Base-by-base conservation (phyloP, 1,140 invertebrate genomes). In the Drosophila triauraria region DNA sequence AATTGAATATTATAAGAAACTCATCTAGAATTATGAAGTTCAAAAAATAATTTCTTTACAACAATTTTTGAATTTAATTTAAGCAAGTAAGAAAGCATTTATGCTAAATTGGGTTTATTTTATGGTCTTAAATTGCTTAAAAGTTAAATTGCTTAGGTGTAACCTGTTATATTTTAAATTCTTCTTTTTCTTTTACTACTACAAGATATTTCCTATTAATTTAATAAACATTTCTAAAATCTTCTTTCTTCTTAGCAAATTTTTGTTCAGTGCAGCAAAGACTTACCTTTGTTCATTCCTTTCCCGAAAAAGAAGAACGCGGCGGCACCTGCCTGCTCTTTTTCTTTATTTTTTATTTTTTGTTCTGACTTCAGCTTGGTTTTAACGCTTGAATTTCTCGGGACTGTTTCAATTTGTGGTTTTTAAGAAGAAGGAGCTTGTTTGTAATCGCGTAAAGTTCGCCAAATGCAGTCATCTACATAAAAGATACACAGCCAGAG, bases 301-400 rank as follows among this genome's bases (percentile, higher is more conserved):
- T 17, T 35, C 23, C 15, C n/a, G 6, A 23, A 42, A 4, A 10
- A 30, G 17, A 64, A 64, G 7, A 64, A 43, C 20, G 48, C 61
- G n/a, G 13, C 40, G 38, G 54, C 56, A 75, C 56, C 47, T 50
- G 54, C 67, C 40, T 32, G 35, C 56, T 54, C 47, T 63, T 60
- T 47, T 58, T 20, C 1, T 53, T 40, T 35, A n/a, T 35, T 35
- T 27, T 58, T 6, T 54, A 44, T 67, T 56, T 47, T 17, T 32
- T 20, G 40, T n/a, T 44, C 48, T 59, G 64, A 83, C 63, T 82
- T 76, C 63, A 46, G 27, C 40, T 83, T 68, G 48, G 63, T 59
- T 84, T 84, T 80, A 65, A 72, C 72, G 82, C 77, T 84, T 75
- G 78, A 70, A 74, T 77, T 84, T 74, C 64, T 69, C 44, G 59